These are phyloP conservation scores for Pterocles burchelli DNA, from an alignment of 2,113 vertebrate species.

Conservation along the genomic window DNA sequence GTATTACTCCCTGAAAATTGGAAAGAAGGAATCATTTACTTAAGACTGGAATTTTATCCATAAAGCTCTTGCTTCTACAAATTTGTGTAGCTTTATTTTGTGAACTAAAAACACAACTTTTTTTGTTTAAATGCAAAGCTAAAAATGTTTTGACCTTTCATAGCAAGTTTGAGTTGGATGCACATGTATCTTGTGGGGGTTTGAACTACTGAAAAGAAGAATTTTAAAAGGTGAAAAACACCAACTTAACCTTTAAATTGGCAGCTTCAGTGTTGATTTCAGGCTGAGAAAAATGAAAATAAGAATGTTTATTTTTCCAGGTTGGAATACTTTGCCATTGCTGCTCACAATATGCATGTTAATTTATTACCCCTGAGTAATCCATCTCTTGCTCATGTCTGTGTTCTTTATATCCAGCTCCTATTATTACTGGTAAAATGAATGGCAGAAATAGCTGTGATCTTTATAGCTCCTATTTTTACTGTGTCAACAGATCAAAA, in stretches of 20 bases:
- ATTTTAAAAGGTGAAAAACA: not conserved
- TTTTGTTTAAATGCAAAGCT: not conserved
- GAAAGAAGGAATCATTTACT: not conserved
- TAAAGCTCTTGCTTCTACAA: not conserved
- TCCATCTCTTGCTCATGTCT: not conserved
- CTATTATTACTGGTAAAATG: not conserved
- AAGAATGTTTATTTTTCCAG: not conserved
- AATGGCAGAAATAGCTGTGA: not conserved
- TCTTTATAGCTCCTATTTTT: not conserved
- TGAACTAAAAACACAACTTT: not conserved
- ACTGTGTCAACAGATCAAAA: conserved; percentile 14
- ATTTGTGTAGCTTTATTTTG: not conserved
- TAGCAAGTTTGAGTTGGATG: not conserved
- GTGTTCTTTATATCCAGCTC: not conserved
- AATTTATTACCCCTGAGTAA: not conserved
- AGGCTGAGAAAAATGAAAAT: not conserved
- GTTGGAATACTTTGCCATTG: not conserved
- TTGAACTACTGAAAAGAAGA: not conserved
- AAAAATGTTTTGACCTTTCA: not conserved
- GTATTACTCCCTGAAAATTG: not conserved
- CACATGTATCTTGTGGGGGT: not conserved
- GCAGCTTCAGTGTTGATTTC: not conserved
- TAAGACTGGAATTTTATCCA: not conserved
- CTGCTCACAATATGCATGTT: not conserved
- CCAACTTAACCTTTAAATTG: not conserved